phyloP scores from a whole-genome alignment of 1,140 invertebrate species.

The Pseudoatta argentina region DNA sequence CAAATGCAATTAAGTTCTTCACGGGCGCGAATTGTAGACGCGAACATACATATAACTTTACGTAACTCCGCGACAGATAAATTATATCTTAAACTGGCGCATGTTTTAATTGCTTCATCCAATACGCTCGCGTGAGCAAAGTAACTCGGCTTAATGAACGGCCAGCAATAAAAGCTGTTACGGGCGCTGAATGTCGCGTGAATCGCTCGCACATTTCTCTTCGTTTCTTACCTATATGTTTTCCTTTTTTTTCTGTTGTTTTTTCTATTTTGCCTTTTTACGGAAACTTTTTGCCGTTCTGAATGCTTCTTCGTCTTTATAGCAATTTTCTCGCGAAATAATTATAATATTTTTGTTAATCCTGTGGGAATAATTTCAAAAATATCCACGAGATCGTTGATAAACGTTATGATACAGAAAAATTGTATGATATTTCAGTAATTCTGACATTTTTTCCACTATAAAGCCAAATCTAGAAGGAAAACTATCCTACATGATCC shows the following conservation, averaged over 20 bases:
- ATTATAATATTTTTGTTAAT: background rate
- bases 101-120: slow-evolving; percentile 65
- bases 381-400: background rate
- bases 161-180: slow-evolving; percentile 56
- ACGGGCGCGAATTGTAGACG: background rate
- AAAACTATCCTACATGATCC: background rate
- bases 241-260: background rate
- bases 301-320: background rate
- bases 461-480: background rate
- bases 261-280: background rate
- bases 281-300: slow-evolving; percentile 38
- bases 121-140: slow-evolving; percentile 32
- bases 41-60: slow-evolving; percentile 4
- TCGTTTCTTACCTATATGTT: background rate
- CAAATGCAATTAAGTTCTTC: slow-evolving; percentile 67
- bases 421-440: background rate
- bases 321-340: background rate
- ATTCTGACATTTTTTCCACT: background rate
- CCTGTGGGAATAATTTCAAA: background rate
- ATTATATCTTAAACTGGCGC: slow-evolving; percentile 59
- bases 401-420: background rate
- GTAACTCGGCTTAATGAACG: slow-evolving; percentile 67
- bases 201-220: slow-evolving; percentile 31
- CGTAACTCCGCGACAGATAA: slow-evolving; percentile 63
- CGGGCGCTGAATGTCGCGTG: slow-evolving; percentile 8